These are phyloP conservation scores for Brachylomia viminalis DNA, from an alignment of 2,888 invertebrate species.

Conservation along the genomic window DNA sequence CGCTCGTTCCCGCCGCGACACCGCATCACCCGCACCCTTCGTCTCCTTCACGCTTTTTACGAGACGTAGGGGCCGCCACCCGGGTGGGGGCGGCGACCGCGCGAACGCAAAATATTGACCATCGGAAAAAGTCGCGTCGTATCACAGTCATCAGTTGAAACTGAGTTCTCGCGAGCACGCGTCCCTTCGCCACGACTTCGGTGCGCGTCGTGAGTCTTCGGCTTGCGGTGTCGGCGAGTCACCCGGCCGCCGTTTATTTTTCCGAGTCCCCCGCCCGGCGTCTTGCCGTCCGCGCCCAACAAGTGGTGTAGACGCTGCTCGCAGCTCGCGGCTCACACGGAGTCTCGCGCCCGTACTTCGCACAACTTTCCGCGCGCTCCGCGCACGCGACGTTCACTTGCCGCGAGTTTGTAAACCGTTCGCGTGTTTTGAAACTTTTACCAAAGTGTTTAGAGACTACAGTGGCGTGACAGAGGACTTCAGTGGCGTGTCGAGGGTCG, in stretches of 20 bases:
- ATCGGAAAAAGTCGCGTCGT: constrained; percentile 91
- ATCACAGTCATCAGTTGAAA: constrained; percentile 91
- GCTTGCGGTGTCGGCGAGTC: constrained; percentile 86
- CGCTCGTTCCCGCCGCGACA: constrained; percentile 87
- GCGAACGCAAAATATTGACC: constrained; percentile 91
- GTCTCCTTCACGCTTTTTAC: constrained; percentile 91
- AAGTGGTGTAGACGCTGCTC: constrained; percentile 86
- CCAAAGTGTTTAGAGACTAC: constrained; percentile 79
- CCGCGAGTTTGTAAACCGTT: constrained; percentile 75
- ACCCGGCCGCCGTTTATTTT: constrained; percentile 83
- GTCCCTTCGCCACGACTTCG: constrained; percentile 87
- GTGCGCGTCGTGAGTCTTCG: constrained; percentile 89
- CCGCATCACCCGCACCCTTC: constrained; percentile 87
- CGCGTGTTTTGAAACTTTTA: constrained; percentile 85
- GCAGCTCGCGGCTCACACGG: constrained; percentile 81
- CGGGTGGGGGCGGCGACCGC: constrained; percentile 90
- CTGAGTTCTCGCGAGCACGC: constrained; percentile 88
- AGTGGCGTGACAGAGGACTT: constrained; percentile 84
- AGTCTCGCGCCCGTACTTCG: constrained; percentile 87
- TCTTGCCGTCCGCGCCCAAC: constrained; percentile 87
- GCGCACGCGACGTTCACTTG: constrained; percentile 77
- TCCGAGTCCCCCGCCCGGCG: constrained; percentile 87
- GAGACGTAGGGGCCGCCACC: constrained; percentile 90
- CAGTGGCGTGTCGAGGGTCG: constrained; percentile 84
- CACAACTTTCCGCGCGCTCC: constrained; percentile 86